phyloP scores from a whole-genome alignment of 2,888 invertebrate genomes.

The Nephrotoma appendiculata region DNA sequence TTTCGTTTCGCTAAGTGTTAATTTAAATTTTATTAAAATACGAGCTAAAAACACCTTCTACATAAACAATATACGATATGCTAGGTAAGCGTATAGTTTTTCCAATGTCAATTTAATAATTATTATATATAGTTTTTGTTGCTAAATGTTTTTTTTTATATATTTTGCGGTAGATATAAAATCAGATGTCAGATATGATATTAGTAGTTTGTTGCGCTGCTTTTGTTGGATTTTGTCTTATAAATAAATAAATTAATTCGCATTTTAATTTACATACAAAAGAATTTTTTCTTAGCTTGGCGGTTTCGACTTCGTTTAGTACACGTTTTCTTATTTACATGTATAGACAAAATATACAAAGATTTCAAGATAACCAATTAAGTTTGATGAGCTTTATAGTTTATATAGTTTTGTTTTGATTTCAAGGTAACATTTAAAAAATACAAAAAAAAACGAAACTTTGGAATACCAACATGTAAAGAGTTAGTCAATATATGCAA shows the following conservation, averaged over 20 bases:
- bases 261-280: not conserved
- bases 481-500: not conserved
- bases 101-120: not conserved
- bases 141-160: not conserved
- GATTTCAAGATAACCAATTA: not conserved
- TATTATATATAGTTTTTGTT: not conserved
- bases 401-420: not conserved
- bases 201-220: not conserved
- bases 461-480: not conserved
- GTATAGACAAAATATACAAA: not conserved
- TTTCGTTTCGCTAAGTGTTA: too few relatives aligned
- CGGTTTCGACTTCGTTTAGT: not conserved
- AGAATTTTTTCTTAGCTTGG: not conserved
- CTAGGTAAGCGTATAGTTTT: not conserved
- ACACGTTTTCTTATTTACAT: not conserved
- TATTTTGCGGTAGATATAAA: not conserved
- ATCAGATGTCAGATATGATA: not conserved
- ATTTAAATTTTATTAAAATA: too few relatives aligned
- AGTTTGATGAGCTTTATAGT: not conserved
- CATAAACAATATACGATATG: not conserved
- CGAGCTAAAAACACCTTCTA: not conserved
- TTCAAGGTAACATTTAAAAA: not conserved
- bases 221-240: not conserved
- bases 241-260: not conserved
- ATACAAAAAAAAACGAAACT: not conserved